These are phyloP conservation scores for Pelmatolapia mariae DNA, from an alignment of 2,113 vertebrate genomes.

Conservation along the genomic window DNA sequence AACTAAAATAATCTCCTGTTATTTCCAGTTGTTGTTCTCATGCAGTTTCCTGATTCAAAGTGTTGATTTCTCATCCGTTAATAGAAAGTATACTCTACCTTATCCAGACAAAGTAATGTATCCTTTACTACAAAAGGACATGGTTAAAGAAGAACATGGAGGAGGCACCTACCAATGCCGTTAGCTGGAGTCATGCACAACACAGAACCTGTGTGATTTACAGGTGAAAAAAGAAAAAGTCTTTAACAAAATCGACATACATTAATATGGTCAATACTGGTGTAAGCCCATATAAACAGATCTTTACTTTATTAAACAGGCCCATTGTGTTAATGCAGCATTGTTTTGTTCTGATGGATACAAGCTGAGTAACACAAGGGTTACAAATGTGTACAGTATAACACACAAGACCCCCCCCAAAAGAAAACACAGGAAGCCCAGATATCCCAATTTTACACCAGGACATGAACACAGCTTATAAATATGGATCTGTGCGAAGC, in stretches of 20 bases:
- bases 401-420: background rate
- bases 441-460: background rate
- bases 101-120: slow-evolving; percentile 9
- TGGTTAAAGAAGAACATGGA: background rate
- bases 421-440: background rate
- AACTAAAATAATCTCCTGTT: background rate
- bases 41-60: background rate
- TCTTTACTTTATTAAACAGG: background rate
- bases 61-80: background rate
- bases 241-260: slow-evolving; percentile 5
- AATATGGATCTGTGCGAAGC: background rate
- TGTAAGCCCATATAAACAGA: background rate
- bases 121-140: background rate
- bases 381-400: background rate
- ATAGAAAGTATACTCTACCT: background rate
- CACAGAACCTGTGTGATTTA: slow-evolving; percentile 53
- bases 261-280: background rate
- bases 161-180: slow-evolving; percentile 52
- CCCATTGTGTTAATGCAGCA: background rate
- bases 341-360: background rate
- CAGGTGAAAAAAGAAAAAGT: slow-evolving; percentile 8
- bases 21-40: background rate
- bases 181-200: slow-evolving; percentile 61
- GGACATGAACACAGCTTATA: background rate
- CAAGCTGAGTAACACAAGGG: background rate